Conservation (phyloP, 2,888 invertebrate genomes). For the Pemphredon lugubris region DNA sequence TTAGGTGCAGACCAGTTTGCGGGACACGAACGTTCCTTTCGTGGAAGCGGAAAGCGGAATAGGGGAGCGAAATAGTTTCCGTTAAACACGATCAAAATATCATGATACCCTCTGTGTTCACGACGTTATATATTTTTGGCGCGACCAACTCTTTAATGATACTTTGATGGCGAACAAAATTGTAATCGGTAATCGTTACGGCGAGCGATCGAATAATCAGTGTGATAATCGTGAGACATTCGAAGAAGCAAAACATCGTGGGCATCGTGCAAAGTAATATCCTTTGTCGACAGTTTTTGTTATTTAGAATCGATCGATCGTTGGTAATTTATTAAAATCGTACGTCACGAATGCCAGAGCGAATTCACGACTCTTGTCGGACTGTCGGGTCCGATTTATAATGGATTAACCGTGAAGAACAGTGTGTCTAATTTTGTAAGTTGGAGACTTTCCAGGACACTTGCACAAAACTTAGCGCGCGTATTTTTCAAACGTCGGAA, state of each 20-base stretch:
- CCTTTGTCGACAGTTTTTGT: no score
- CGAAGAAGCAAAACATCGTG: no score
- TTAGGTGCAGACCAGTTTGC: constrained; percentile 7
- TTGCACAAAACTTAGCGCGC: constrained; percentile 15
- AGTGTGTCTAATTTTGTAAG: constrained; percentile 4
- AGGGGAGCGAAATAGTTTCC: neutral
- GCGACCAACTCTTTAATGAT: neutral
- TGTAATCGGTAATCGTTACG: neutral
- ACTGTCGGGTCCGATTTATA: neutral
- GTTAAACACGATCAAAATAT: constrained; percentile 16
- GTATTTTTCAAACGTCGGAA: neutral
- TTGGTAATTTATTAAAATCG: neutral
- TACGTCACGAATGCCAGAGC: neutral
- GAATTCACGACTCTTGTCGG: neutral
- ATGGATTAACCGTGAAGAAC: neutral
- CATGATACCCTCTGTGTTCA: constrained; percentile 41
- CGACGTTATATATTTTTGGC: constrained; percentile 35
- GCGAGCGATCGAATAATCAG: neutral
- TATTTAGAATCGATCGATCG: neutral
- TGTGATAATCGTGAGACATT: neutral
- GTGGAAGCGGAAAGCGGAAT: neutral
- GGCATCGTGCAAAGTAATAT: no score
- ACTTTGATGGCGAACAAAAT: neutral
- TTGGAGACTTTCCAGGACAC: constrained; percentile 8
- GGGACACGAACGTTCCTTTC: constrained; percentile 8